phyloP scores from a whole-genome alignment of 2,888 invertebrate genomes.

The Sympetrum striolatum region DNA sequence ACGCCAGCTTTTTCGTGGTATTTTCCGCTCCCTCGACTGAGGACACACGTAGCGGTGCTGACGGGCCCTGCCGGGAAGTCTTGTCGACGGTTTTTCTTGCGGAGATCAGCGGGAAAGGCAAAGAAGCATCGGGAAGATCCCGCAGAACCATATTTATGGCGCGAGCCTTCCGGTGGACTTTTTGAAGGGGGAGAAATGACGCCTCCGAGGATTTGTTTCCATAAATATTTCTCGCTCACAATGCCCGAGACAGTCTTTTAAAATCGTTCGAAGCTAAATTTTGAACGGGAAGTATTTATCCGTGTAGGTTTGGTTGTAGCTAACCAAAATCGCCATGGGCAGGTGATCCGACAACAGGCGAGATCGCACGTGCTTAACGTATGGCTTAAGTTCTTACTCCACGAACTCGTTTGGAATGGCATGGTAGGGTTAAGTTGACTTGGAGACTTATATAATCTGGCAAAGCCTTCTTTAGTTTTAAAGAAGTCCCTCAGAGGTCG shows the following conservation, averaged over 20 bases:
- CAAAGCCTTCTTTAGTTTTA: too few species aligned
- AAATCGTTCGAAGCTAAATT: neutral
- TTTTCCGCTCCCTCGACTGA: neutral
- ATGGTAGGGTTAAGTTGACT: too few species aligned
- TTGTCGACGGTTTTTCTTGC: slow-evolving; percentile 2
- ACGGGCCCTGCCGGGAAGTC: slow-evolving; percentile 28
- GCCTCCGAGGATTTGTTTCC: neutral
- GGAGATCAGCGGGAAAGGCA: neutral
- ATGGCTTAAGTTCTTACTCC: too few species aligned
- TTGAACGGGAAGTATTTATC: neutral
- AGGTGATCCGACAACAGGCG: neutral
- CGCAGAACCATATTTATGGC: slow-evolving; percentile 11
- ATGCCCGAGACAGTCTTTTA: neutral
- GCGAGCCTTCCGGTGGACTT: neutral
- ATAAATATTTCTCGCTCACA: neutral
- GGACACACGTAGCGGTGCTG: slow-evolving; percentile 4
- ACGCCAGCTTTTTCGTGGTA: neutral
- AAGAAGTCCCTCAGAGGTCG: too few species aligned
- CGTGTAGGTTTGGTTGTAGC: neutral
- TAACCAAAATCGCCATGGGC: neutral
- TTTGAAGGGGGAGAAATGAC: neutral
- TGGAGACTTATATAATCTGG: too few species aligned
- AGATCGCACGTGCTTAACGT: neutral
- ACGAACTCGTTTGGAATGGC: too few species aligned
- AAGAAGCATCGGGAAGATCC: neutral